Conservation (phyloP, 35 echinoderm and acorn worm genomes). For the Ophiothrix spiculata region DNA sequence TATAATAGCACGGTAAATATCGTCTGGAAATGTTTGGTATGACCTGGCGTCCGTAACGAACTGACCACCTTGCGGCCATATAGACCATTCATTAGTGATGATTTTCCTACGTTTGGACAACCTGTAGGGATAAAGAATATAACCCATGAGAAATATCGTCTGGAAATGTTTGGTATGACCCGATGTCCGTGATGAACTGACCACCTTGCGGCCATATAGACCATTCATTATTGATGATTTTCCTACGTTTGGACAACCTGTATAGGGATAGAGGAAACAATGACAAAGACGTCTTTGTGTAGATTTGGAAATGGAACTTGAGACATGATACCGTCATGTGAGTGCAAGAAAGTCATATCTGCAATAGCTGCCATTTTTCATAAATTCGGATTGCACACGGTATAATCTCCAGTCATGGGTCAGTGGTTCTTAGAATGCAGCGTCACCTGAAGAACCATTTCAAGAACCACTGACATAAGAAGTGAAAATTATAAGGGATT, state of each 20-base stretch:
- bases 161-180: slow-evolving; percentile 99
- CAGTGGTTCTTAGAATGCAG: too few relatives aligned
- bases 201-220: slow-evolving; percentile 87
- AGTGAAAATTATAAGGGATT: too few relatives aligned
- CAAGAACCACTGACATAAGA: too few relatives aligned
- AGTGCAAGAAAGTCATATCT: too few relatives aligned
- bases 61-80: slow-evolving; percentile 95
- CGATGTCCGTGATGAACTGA: slow-evolving; percentile 88
- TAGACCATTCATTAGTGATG: slow-evolving; percentile 94
- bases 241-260: slow-evolving; percentile 95
- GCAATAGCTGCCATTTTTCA: too few relatives aligned
- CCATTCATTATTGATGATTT: slow-evolving; percentile 98
- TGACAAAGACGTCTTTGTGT: too few relatives aligned
- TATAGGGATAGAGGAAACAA: neutral
- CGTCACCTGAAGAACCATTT: too few relatives aligned
- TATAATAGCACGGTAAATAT: slow-evolving; percentile 20
- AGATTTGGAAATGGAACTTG: too few relatives aligned
- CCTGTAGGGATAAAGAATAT: too few relatives aligned
- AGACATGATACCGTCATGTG: too few relatives aligned
- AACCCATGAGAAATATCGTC: slow-evolving; percentile 98
- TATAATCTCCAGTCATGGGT: too few relatives aligned
- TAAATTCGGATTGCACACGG: too few relatives aligned
- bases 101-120: slow-evolving; percentile 96
- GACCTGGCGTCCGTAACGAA: slow-evolving; percentile 85
- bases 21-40: slow-evolving; percentile 99